Conservation (phyloP, 2,888 invertebrate species). For the Petrolisthes manimaculis region DNA sequence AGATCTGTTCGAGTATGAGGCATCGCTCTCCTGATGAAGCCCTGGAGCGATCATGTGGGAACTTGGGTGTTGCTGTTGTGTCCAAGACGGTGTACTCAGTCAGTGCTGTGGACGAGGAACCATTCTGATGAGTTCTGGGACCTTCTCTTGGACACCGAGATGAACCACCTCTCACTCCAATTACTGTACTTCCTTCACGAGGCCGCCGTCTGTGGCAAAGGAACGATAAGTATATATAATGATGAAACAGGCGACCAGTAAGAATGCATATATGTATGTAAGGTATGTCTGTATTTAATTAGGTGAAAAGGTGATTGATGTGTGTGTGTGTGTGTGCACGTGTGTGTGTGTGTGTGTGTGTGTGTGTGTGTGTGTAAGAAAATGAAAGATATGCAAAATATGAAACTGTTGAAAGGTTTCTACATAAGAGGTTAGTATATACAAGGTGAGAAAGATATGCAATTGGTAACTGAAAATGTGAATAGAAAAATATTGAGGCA, state of each 20-base stretch:
- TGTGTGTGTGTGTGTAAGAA: neutral
- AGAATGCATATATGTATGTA: neutral
- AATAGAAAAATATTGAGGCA: too few relatives aligned
- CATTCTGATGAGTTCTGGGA: conserved; percentile 51
- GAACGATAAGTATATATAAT: neutral
- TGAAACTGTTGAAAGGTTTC: too few relatives aligned
- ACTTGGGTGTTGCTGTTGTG: conserved; percentile 48
- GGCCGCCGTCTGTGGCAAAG: conserved; percentile 14
- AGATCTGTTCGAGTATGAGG: conserved; percentile 57
- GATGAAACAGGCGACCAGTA: neutral
- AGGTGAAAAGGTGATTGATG: neutral
- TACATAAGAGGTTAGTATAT: neutral
- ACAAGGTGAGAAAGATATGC: neutral
- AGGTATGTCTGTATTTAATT: neutral
- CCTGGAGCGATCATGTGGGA: conserved; percentile 56
- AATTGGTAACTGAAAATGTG: too few relatives aligned
- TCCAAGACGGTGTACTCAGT: conserved; percentile 63
- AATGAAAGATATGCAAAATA: neutral
- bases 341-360: neutral
- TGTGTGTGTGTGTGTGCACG: too few relatives aligned
- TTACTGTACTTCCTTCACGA: neutral
- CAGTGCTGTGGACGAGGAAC: conserved; percentile 61
- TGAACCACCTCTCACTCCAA: conserved; percentile 10
- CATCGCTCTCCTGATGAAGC: conserved; percentile 63
- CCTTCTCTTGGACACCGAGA: conserved; percentile 25